A percentile compares a stretch with the other conserved stretches of the same genome.
Conservation (phyloP, 2,113 vertebrate species). For the Dromiciops gliroides region DNA sequence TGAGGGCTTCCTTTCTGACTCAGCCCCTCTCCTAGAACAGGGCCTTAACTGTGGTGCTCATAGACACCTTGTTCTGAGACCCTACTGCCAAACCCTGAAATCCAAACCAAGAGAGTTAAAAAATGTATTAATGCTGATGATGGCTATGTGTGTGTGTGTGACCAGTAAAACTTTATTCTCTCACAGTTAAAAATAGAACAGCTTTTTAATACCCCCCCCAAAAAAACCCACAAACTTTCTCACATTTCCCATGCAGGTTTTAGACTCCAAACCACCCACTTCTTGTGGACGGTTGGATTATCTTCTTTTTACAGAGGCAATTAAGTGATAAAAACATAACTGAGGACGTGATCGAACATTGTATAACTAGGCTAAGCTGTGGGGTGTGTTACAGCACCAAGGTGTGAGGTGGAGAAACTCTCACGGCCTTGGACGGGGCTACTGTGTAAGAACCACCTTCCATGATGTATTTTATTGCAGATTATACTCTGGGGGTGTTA, state of each 20-base stretch:
- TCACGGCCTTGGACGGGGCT: conserved; percentile 10
- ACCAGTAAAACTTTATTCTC: not conserved
- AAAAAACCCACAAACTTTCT: not conserved
- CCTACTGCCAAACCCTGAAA: not conserved
- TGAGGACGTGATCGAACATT: conserved; percentile 60
- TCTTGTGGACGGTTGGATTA: conserved; percentile 55
- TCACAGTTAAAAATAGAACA: not conserved
- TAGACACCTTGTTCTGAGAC: not conserved
- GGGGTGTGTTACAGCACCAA: conserved; percentile 54
- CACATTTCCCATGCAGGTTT: conserved; percentile 32
- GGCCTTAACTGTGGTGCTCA: not conserved
- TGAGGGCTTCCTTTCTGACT: not conserved
- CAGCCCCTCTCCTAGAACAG: not conserved
- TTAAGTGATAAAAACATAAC: conserved; percentile 74
- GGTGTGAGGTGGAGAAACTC: conserved; percentile 62
- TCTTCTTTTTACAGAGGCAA: conserved; percentile 70
- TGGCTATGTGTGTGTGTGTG: too few species aligned
- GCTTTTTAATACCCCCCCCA: not conserved
- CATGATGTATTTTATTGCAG: not conserved
- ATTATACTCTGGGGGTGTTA: conserved; percentile 17
- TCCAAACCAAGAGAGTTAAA: not conserved
- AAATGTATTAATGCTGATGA: not conserved
- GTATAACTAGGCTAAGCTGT: conserved; percentile 68
- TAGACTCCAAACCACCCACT: not conserved
- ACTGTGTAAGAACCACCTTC: conserved; percentile 35